phyloP scores from a whole-genome alignment of 2,797 vertebrate genomes.

The Graptemys geographica region DNA sequence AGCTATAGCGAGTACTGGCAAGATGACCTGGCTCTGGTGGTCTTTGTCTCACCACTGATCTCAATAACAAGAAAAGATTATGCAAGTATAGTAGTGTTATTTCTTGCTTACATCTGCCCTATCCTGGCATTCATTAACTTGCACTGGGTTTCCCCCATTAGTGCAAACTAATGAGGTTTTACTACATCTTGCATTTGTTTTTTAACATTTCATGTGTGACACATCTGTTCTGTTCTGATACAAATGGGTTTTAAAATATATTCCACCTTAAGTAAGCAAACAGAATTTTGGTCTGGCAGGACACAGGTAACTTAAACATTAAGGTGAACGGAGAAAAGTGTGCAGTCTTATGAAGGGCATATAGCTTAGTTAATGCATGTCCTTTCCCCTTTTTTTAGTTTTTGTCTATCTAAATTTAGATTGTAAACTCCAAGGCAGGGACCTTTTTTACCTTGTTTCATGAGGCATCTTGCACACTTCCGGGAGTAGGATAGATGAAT shows the following conservation, averaged over 20 bases:
- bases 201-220: not conserved
- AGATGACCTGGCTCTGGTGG: not conserved
- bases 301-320: not conserved
- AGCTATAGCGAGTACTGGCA: not conserved
- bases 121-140: not conserved
- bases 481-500: not conserved
- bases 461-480: not conserved
- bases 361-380: not conserved
- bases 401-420: not conserved
- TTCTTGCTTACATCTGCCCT: not conserved
- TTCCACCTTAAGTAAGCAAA: not conserved
- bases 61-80: not conserved
- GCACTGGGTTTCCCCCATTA: not conserved
- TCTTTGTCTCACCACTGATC: not conserved
- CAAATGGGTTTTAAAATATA: not conserved
- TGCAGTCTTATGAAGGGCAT: not conserved
- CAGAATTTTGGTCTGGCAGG: not conserved
- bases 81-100: not conserved
- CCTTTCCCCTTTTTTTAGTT: not conserved
- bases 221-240: not conserved
- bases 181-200: not conserved
- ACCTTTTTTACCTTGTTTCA: not conserved
- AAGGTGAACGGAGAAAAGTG: not conserved
- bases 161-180: not conserved
- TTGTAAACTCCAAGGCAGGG: not conserved